Percentiles rank a stretch among this genome's conserved stretches.
Evolutionary conservation across 2,888 invertebrate species (phyloP).

Genomic region (Drosophila subsilvestris): DNA sequence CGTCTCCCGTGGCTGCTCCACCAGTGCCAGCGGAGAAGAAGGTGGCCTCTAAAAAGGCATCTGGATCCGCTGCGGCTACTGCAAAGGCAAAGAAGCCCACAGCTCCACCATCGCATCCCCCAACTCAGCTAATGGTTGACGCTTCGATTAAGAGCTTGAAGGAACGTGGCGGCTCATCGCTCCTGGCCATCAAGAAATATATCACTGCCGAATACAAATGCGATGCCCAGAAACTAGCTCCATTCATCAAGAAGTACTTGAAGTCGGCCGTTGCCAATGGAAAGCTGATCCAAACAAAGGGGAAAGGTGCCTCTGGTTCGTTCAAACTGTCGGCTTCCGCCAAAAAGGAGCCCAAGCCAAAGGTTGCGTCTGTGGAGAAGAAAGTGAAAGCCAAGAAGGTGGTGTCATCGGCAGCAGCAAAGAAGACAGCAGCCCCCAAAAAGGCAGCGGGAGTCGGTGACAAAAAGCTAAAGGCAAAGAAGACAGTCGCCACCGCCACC

Average conservation of each 20-base stretch:
- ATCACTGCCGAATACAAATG: constrained; percentile 57
- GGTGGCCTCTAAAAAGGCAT: constrained; percentile 40
- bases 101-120: constrained; percentile 45
- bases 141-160: constrained; percentile 52
- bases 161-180: constrained; percentile 60
- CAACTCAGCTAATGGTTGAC: constrained; percentile 58
- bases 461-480: constrained; percentile 42
- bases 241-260: constrained; percentile 87
- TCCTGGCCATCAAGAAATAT: constrained; percentile 58
- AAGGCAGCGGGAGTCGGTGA: constrained; percentile 23
- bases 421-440: constrained; percentile 12
- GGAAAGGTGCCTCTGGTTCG: constrained; percentile 64
- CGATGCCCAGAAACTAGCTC: constrained; percentile 65
- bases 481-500: constrained; percentile 30
- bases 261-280: constrained; percentile 86
- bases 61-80: constrained; percentile 8
- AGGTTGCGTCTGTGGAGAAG: constrained; percentile 22
- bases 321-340: constrained; percentile 58
- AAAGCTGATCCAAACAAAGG: constrained; percentile 78
- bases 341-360: background rate
- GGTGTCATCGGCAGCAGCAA: too few species aligned
- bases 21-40: constrained; percentile 38
- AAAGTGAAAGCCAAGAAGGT: constrained; percentile 33
- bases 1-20: constrained; percentile 48
- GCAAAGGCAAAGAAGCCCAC: constrained; percentile 36